Percentiles rank a stretch among this genome's conserved stretches.
These are phyloP conservation scores for Mesembrinibis cayennensis DNA, from an alignment of 2,113 vertebrate species.

Conservation along the genomic window DNA sequence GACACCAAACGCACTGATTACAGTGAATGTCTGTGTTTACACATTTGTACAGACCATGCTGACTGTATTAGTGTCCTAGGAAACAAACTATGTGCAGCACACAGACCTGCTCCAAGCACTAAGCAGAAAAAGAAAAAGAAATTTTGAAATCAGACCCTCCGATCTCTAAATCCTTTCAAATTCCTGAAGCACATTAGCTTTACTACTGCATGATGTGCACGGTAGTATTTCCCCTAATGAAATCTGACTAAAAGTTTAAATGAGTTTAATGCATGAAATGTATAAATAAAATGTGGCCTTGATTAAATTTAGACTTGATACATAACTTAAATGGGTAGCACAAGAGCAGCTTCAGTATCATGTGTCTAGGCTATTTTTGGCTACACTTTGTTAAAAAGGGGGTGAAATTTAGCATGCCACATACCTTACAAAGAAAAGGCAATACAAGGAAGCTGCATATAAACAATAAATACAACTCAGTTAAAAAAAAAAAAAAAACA, in stretches of 20 bases:
- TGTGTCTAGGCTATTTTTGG: conserved; percentile 73
- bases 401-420: conserved; percentile 66
- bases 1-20: conserved; percentile 82
- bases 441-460: background rate
- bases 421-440: conserved; percentile 29
- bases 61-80: conserved; percentile 82
- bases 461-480: background rate
- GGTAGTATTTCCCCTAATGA: conserved; percentile 85
- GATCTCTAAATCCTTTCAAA: conserved; percentile 84
- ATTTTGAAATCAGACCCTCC: conserved; percentile 82
- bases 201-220: conserved; percentile 79
- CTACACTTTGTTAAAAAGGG: conserved; percentile 48
- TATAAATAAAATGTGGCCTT: conserved; percentile 86
- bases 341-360: conserved; percentile 73
- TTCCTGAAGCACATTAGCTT: conserved; percentile 83
- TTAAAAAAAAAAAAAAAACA: background rate
- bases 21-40: conserved; percentile 86
- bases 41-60: conserved; percentile 80
- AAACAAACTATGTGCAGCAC: conserved; percentile 70
- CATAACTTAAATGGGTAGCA: conserved; percentile 81
- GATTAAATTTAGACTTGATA: conserved; percentile 82
- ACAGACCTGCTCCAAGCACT: conserved; percentile 70
- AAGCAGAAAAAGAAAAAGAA: conserved; percentile 69
- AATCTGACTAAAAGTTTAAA: conserved; percentile 86
- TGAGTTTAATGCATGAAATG: conserved; percentile 84